These are phyloP conservation scores for Ennomos fuscantarius DNA, from an alignment of 2,888 invertebrate genomes.

Conservation along the genomic window DNA sequence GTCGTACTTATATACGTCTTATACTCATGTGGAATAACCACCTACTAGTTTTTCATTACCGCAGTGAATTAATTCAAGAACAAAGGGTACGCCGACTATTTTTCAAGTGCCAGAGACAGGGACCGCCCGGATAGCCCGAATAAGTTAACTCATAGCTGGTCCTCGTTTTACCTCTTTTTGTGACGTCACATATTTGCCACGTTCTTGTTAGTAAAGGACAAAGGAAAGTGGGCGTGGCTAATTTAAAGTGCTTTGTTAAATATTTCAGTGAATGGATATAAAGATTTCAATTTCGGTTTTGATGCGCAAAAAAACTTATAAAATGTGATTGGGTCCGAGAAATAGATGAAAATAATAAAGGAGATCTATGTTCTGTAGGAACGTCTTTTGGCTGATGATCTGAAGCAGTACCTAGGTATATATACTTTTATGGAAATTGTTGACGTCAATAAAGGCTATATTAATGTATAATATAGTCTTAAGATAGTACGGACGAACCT, in stretches of 20 bases:
- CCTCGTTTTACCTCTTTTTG: slow-evolving; percentile 25
- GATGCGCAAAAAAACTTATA: too few species aligned
- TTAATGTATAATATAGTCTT: not conserved
- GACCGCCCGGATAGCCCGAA: slow-evolving; percentile 36
- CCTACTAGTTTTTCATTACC: slow-evolving; percentile 35
- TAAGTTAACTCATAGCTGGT: slow-evolving; percentile 29
- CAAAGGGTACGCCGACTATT: slow-evolving; percentile 41
- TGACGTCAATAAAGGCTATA: not conserved
- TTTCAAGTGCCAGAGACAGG: slow-evolving; percentile 45
- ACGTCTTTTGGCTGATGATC: too few species aligned
- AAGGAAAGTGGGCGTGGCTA: not conserved
- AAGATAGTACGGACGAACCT: too few species aligned
- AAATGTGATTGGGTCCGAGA: too few species aligned
- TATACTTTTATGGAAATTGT: too few species aligned
- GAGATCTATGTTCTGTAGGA: too few species aligned
- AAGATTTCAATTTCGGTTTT: slow-evolving; percentile 11
- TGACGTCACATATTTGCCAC: slow-evolving; percentile 27
- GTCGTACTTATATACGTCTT: too few species aligned
- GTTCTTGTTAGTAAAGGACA: slow-evolving; percentile 12
- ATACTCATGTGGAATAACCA: slow-evolving; percentile 3
- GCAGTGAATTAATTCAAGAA: slow-evolving; percentile 42
- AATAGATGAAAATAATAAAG: too few species aligned
- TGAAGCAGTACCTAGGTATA: too few species aligned
- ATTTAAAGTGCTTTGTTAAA: slow-evolving; percentile 4
- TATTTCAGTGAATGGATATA: not conserved